These are phyloP conservation scores for Anagrus nilaparvatae DNA, from an alignment of 1,140 invertebrate species.

Conservation along the genomic window DNA sequence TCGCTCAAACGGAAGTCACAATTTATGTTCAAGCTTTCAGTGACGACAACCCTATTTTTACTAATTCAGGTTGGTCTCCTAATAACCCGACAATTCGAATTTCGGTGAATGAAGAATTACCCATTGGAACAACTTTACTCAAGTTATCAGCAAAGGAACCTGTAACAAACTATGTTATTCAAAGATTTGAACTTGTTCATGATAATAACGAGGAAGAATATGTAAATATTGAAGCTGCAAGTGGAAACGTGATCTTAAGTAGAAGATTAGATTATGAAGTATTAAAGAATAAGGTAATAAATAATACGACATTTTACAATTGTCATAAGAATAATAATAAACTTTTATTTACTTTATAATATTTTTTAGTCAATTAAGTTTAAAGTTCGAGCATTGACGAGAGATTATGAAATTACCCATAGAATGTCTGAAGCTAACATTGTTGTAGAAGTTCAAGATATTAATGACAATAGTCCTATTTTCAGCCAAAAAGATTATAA, in stretches of 20 bases:
- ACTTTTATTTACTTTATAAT: too few species aligned
- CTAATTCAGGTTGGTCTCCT: slow-evolving; percentile 55
- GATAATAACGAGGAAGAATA: slow-evolving; percentile 35
- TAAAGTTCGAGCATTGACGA: slow-evolving; percentile 59
- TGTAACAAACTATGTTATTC: slow-evolving; percentile 50
- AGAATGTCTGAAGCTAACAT: slow-evolving; percentile 59
- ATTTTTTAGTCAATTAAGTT: slow-evolving; percentile 50
- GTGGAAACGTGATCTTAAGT: slow-evolving; percentile 60
- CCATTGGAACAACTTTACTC: slow-evolving; percentile 65
- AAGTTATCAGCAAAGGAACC: slow-evolving; percentile 65
- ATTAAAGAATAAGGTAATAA: slow-evolving; percentile 47
- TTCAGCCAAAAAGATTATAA: slow-evolving; percentile 62
- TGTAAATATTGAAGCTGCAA: slow-evolving; percentile 52
- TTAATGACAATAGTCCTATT: slow-evolving; percentile 70
- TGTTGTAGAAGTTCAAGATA: slow-evolving; percentile 58
- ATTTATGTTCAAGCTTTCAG: slow-evolving; percentile 71
- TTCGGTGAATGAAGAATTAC: slow-evolving; percentile 64
- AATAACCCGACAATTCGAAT: slow-evolving; percentile 57
- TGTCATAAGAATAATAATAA: not conserved
- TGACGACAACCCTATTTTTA: slow-evolving; percentile 69
- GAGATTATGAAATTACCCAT: slow-evolving; percentile 52
- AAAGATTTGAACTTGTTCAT: slow-evolving; percentile 48
- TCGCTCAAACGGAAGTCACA: slow-evolving; percentile 57
- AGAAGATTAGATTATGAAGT: slow-evolving; percentile 66
- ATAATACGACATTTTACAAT: not conserved